These are phyloP conservation scores for Rhizomys pruinosus DNA, from an alignment of 2,113 vertebrate genomes.

Conservation along the genomic window DNA sequence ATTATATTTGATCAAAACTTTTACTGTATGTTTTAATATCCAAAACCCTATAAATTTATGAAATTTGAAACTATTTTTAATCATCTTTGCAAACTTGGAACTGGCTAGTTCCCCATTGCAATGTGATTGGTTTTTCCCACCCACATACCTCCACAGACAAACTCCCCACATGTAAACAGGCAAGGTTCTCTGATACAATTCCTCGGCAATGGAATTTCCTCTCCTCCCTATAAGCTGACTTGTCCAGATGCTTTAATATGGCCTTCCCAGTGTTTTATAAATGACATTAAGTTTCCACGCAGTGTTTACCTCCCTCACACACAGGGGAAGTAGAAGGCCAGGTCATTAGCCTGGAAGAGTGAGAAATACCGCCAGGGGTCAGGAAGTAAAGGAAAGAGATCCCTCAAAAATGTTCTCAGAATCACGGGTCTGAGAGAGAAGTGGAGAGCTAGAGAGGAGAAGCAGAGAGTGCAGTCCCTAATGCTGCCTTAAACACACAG, in stretches of 20 bases:
- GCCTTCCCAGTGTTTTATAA: not conserved
- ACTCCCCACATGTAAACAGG: not conserved
- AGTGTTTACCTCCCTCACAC: not conserved
- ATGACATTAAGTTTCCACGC: not conserved
- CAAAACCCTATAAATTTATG: not conserved
- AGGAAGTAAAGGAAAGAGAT: not conserved
- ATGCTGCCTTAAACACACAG: not conserved
- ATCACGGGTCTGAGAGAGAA: too few species aligned
- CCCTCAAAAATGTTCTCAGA: not conserved
- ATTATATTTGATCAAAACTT: not conserved
- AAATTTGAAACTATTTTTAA: conserved; percentile 1
- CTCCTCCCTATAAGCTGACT: not conserved
- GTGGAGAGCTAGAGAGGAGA: not conserved
- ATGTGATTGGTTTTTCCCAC: not conserved
- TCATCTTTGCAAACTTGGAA: not conserved
- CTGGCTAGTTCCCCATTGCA: not conserved
- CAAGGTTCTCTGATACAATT: not conserved
- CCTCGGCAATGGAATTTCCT: conserved; percentile 1
- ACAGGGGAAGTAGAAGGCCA: not conserved
- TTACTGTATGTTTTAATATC: not conserved
- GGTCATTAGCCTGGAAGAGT: not conserved
- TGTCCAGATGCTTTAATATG: not conserved
- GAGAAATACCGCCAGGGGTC: not conserved
- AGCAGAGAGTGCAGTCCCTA: not conserved
- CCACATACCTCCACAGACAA: not conserved